A percentile compares a stretch with the other conserved stretches of the same genome.
phyloP scores from a whole-genome alignment of 1,140 invertebrate species.

The Bathynomus jamesi region DNA sequence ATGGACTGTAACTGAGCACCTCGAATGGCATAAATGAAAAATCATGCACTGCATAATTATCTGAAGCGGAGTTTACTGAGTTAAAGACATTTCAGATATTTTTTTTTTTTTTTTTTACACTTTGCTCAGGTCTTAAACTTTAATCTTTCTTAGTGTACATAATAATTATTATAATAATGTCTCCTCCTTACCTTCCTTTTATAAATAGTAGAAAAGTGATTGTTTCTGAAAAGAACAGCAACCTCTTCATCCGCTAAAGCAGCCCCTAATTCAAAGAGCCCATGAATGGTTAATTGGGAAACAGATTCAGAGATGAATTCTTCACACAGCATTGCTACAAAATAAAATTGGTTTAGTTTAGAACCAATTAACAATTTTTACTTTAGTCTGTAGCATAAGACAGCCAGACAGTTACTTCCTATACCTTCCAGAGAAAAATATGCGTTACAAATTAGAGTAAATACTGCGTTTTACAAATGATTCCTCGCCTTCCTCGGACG shows the following conservation, averaged over 20 bases:
- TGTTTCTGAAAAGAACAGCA: conserved; percentile 55
- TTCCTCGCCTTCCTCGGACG: no score
- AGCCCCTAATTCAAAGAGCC: conserved; percentile 49
- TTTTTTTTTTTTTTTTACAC: no score
- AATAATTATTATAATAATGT: no score
- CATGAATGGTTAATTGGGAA: conserved; percentile 54
- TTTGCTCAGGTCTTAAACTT: no score
- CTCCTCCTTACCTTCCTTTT: conserved; percentile 47
- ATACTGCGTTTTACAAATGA: not conserved
- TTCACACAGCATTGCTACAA: conserved; percentile 48
- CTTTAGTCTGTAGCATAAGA: not conserved
- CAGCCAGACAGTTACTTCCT: not conserved
- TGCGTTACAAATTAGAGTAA: not conserved
- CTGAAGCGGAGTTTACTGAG: no score
- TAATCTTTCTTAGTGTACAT: no score
- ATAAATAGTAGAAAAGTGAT: conserved; percentile 54
- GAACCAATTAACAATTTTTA: not conserved
- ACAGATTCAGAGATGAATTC: conserved; percentile 51
- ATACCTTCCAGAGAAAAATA: not conserved
- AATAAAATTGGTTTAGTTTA: not conserved
- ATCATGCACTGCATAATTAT: not conserved
- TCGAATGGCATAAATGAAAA: no score
- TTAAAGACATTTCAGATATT: no score
- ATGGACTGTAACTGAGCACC: no score
- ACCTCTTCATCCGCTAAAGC: conserved; percentile 49